Conservation (phyloP, 2,113 vertebrate species). For the Bujurquina vittata region DNA sequence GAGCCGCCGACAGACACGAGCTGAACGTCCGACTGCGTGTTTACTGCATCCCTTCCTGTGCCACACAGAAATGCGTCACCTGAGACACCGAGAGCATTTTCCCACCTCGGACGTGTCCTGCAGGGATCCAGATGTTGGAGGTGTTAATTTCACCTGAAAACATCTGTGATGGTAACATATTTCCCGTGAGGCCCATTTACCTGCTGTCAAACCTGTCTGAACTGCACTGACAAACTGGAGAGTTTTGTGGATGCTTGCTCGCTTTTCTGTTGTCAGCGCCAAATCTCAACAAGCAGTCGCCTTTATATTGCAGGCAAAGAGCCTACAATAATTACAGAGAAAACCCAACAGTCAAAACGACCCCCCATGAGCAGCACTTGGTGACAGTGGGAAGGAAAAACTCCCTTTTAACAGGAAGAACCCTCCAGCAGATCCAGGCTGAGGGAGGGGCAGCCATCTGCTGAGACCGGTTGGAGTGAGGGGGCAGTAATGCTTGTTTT, state of each 20-base stretch:
- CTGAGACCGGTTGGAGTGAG: too few species aligned
- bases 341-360: too few species aligned
- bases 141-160: neutral
- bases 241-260: neutral
- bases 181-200: neutral
- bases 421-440: too few species aligned
- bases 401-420: too few species aligned
- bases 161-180: neutral
- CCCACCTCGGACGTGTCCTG: conserved; percentile 1
- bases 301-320: too few species aligned
- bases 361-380: too few species aligned
- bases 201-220: neutral
- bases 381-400: too few species aligned
- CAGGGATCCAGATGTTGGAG: conserved; percentile 22
- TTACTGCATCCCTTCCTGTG: neutral
- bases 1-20: neutral
- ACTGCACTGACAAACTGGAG: neutral
- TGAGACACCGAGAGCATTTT: neutral
- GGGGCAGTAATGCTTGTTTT: neutral
- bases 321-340: too few species aligned
- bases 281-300: too few species aligned
- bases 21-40: neutral
- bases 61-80: conserved; percentile 43
- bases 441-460: too few species aligned
- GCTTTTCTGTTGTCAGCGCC: neutral